Base-by-base conservation (phyloP, 2,888 invertebrate species). In the Eucera pruinosa region DNA sequence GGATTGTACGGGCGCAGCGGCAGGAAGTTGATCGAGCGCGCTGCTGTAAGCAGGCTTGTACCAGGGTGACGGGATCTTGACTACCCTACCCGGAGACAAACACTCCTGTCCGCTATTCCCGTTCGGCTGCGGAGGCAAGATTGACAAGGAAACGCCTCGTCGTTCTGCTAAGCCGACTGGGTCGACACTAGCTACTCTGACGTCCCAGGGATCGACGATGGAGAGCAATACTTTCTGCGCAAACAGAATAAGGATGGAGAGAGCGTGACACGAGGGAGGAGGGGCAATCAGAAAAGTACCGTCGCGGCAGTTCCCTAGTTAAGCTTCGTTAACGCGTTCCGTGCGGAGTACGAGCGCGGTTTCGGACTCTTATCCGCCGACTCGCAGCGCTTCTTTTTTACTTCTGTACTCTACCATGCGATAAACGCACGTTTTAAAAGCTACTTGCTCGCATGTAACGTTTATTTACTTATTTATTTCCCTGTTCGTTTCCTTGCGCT, bases 171-270 rank as follows among this genome's bases (percentile, higher is more conserved):
- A 73, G 70, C 88, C 86, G 78, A 89, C 73, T 80, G 91, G 91
- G 78, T 90, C 88, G 78, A 91, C 89, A 89, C 90, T 91, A 88
- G 91, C 91, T 62, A 92, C 87, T 87, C 86, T 87, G 36, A 86
- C 90, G 86, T 91, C 90, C 91, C 91, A 92, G 82, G 91, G 91
- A 86, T 92, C 89, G 78, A 89, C 90, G 84, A 91, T 92, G 85
- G 91, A 91, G 83, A 92, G 87, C 86, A 91, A 78, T 43, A 84
- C 82, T 84, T 84, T 84, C 84, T 84, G 80, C 68, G 73, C 67
- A 48, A 71, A 70, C 7, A 57, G 73, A 83, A 83, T 36, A 73
- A 80, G 75, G 81, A 75, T 25, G 60, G 68, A 65, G 64, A 54
- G 74, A 75, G 52, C n/a, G 50, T n/a, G 47, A 9, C 9, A 20